Base-by-base conservation (phyloP, 2,113 vertebrate species). In the Ictidomys tridecemlineatus region DNA sequence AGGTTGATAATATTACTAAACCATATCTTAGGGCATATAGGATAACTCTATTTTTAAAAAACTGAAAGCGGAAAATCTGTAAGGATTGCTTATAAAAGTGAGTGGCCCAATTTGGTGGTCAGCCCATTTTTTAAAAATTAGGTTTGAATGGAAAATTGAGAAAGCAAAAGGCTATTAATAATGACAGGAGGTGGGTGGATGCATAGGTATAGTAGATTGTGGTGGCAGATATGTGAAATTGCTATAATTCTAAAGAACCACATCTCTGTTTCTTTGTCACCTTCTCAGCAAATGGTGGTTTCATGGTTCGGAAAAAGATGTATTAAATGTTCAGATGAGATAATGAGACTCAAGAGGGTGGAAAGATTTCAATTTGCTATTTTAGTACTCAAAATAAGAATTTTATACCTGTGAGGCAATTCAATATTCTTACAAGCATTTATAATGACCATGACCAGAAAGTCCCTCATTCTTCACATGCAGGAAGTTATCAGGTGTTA, bases 161-260 rank as follows among this genome's bases (percentile, higher is more conserved):
- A 97, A 96, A 95, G 17, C 93, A 69, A 89, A 93, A 56, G 67
- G 42, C 96, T 98, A 97, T 96, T 97, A 97, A 97, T 97, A 98
- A 97, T 97, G 90, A 92, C 70, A 92, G 56, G 67, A 93, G 51
- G 96, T 96, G 92, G 92, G 84, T 53, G 94, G 96, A 77, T 95
- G 88, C 93, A 90, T 85, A 96, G 80, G 67, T 95, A 85, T 92
- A 90, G 34, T 85, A 90, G 90, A 94, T 92, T 92, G 92, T 88
- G 96, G 95, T 96, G 85, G 91, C 65, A 96, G 80, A 97, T 82
- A 92, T 34, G 34, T 94, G 95, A 97, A 93, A 90, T 85, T 96
- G 72, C 32, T 90, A 5, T 79, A 77, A 34, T 92, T 95, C 63
- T 96, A 30, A 97, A 97, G 90, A 98, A 97, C 96, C 96, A 96